phyloP scores from a whole-genome alignment of 2,888 invertebrate genomes.

The Tanypteryx hageni region DNA sequence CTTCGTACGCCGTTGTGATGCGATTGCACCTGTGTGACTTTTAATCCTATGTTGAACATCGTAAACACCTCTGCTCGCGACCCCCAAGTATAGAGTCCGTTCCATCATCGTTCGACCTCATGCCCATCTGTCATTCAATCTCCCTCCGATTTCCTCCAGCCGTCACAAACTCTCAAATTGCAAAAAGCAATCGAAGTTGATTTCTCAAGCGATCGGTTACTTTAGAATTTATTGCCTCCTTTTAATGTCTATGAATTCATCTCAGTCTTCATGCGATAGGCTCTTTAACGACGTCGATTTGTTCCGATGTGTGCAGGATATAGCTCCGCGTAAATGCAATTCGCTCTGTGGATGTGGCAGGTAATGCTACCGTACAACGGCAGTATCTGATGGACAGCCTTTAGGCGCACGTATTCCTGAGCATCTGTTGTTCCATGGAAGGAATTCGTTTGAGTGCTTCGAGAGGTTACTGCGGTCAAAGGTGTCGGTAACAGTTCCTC shows the following conservation, averaged over 20 bases:
- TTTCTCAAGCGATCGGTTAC: constrained; percentile 16
- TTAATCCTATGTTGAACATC: constrained; percentile 16
- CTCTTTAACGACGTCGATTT: neutral
- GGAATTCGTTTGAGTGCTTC: neutral
- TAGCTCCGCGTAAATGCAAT: neutral
- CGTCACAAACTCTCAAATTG: neutral
- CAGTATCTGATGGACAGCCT: neutral
- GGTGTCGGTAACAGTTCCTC: neutral
- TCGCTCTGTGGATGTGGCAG: neutral
- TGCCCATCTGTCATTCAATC: constrained; percentile 25
- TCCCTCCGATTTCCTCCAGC: neutral
- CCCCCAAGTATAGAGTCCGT: neutral
- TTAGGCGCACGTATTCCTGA: neutral
- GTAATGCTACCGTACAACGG: neutral
- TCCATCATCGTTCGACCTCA: neutral
- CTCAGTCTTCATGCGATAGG: neutral
- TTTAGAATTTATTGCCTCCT: neutral
- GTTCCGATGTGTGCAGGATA: neutral
- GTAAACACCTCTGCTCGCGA: neutral
- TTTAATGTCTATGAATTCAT: neutral
- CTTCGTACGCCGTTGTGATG: neutral
- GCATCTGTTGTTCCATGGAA: neutral
- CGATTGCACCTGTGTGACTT: neutral
- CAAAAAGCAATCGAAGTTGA: neutral
- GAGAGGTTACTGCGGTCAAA: constrained; percentile 6